These are phyloP conservation scores for Anableps anableps DNA, from an alignment of 2,797 vertebrate species.

Conservation along the genomic window DNA sequence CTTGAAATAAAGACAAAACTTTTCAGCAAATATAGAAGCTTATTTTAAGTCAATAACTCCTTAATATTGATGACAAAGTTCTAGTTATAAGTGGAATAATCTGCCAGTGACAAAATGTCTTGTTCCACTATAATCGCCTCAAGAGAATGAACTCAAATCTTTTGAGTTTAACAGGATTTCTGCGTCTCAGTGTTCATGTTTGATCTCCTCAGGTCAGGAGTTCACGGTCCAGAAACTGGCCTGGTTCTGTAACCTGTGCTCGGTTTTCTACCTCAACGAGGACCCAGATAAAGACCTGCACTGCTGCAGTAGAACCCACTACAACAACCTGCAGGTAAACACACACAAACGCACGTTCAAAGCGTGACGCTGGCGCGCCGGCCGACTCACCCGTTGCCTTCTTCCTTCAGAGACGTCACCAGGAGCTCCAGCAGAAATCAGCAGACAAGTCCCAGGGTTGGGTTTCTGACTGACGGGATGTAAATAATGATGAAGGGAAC, in stretches of 20 bases:
- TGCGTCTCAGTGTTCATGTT: too few species aligned
- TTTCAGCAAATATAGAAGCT: too few species aligned
- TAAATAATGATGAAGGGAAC: neutral
- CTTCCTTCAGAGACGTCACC: conserved; percentile 61
- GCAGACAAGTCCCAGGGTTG: conserved; percentile 6
- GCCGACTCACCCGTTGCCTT: neutral
- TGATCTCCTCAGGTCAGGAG: conserved; percentile 67
- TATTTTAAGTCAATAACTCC: too few species aligned
- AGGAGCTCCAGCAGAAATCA: conserved; percentile 24
- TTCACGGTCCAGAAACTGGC: conserved; percentile 51
- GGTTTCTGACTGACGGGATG: conserved; percentile 27
- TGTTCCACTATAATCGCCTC: too few species aligned
- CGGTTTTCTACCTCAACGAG: conserved; percentile 85
- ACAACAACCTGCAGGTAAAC: conserved; percentile 86
- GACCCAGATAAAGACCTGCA: conserved; percentile 81
- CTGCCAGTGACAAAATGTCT: too few species aligned
- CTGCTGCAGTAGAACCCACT: conserved; percentile 85
- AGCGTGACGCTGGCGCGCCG: neutral
- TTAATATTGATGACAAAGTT: too few species aligned
- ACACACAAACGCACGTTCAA: neutral
- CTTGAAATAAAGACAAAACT: too few species aligned
- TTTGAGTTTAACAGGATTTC: too few species aligned
- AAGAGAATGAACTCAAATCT: too few species aligned
- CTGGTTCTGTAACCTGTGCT: conserved; percentile 86
- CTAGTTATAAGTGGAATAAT: too few species aligned